Percentiles rank a stretch among this genome's conserved stretches.
Conservation (phyloP, 2,888 invertebrate species). For the Melipona beecheii region DNA sequence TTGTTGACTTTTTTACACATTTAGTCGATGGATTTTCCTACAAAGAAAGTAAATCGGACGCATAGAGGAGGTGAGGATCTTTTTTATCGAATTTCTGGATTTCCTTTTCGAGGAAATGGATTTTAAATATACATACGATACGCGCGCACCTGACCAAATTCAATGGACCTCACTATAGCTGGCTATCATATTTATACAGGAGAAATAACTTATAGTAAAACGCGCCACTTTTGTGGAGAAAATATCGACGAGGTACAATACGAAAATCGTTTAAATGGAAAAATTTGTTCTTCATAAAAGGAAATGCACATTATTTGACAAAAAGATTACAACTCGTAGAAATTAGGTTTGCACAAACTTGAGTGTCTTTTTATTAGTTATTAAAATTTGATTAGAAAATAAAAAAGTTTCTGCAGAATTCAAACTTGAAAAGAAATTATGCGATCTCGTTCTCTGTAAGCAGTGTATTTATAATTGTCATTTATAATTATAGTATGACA, state of each 20-base stretch:
- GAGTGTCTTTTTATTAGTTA: too few species aligned
- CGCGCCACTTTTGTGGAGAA: background rate
- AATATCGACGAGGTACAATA: background rate
- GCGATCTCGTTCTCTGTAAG: too few species aligned
- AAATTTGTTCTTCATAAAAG: background rate
- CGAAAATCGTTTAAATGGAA: too few species aligned
- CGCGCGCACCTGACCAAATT: conserved; percentile 1
- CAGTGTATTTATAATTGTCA: too few species aligned
- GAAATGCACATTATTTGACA: background rate
- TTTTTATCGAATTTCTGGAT: background rate
- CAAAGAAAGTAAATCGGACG: background rate
- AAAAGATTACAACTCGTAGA: too few species aligned
- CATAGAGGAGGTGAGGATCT: background rate
- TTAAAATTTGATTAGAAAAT: too few species aligned
- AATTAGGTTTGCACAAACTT: too few species aligned
- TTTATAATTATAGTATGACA: too few species aligned
- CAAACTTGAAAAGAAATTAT: too few species aligned
- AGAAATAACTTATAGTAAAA: background rate
- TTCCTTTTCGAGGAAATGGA: conserved; percentile 8
- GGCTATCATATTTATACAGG: background rate
- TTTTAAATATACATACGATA: background rate
- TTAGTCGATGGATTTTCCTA: too few species aligned
- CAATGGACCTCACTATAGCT: background rate
- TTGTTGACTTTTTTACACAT: too few species aligned
- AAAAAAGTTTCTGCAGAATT: too few species aligned